Base-by-base conservation (phyloP, 2,888 invertebrate species). In the Dione juno region DNA sequence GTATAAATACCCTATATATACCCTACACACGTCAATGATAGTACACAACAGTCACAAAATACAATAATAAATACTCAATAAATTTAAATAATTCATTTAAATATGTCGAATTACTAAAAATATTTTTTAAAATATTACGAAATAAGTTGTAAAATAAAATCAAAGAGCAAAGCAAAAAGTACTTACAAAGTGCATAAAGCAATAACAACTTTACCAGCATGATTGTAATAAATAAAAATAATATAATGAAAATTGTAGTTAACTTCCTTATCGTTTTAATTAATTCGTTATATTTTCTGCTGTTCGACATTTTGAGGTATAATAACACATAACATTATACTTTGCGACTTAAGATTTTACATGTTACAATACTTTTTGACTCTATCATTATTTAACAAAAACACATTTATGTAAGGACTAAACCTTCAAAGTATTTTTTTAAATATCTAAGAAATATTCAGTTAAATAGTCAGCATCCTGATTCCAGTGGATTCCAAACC, bases 231-330 rank as follows among this genome's bases (percentile, higher is more conserved):
- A 68, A 64, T 48, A 64, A 71, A 61, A 58, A 45, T 28, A 58
- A 43, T 50, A 57, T 19, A 43, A 21, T 61, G 10, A 57, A 68
- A 48, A 50, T 50, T 43, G 43, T 16, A 35, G 45, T 65, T 65
- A 57, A 64, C 41, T 72, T 70, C 52, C 67, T 74, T 74, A 74
- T 74, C 74, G 45, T 66, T 72, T 74, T 72, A 74, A 72, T 74
- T 69, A 70, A 70, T 72, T 72, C 65, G 59, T 54, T 68, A 14
- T 53, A 58, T 40, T 52, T 67, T 54, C 48, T 52, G 48, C 50
- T 48, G 13, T 61, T n/a, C n/a, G n/a, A 41, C 37, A 54, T 64
- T 45, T 48, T 13, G 59, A 35, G 28, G 35, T 50, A 13, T 50
- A 48, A 19, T 19, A 14, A 16, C 13, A 45, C 19, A 14, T 10